Evolutionary conservation across 2,113 vertebrate genomes (phyloP).

Genomic region (Diglossa brunneiventris): DNA sequence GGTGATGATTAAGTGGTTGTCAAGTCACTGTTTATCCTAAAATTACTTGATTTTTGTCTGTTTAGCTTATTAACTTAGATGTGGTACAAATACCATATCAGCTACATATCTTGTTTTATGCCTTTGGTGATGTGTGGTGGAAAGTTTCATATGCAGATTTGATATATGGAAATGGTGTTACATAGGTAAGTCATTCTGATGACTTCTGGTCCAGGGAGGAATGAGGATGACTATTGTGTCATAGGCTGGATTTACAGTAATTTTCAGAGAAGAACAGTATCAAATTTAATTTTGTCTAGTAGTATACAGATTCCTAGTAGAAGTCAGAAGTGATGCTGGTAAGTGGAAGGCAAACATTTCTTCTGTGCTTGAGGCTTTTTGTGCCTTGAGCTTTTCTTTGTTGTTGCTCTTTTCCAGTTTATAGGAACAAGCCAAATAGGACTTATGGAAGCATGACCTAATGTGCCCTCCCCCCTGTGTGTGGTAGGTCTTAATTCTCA

Average conservation of each 20-base stretch:
- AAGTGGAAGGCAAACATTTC: neutral
- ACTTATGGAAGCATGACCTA: neutral
- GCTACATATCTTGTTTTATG: neutral
- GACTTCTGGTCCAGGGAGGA: neutral
- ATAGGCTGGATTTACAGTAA: neutral
- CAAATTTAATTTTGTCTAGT: neutral
- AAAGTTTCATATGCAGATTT: neutral
- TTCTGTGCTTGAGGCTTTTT: neutral
- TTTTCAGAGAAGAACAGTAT: neutral
- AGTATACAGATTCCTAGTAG: neutral
- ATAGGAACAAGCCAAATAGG: neutral
- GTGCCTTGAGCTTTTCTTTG: neutral
- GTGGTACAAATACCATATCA: neutral
- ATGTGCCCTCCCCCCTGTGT: neutral
- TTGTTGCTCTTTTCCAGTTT: neutral
- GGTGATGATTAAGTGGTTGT: neutral
- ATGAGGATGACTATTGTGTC: neutral
- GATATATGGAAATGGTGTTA: neutral
- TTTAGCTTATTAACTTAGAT: neutral
- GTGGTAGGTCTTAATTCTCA: neutral
- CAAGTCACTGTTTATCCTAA: neutral
- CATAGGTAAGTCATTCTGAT: neutral
- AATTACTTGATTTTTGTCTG: neutral
- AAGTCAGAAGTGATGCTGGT: neutral
- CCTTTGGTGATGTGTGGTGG: neutral